Evolutionary conservation across 2,888 invertebrate species (phyloP).

Genomic region (Euplagia quadripunctaria): DNA sequence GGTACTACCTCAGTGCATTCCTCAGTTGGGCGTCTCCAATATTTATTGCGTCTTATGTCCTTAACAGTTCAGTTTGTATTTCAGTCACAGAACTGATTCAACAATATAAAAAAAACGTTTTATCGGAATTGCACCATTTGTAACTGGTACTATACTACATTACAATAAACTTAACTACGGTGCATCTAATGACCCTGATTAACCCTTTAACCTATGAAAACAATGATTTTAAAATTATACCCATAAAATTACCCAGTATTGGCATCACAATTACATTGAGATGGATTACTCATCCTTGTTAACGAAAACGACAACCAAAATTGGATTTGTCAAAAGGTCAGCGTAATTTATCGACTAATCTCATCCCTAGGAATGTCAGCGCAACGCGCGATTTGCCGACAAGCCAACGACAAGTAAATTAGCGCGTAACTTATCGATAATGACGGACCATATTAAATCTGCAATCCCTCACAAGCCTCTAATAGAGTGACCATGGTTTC

Average conservation of each 20-base stretch:
- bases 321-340: constrained; percentile 52
- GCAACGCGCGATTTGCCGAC: constrained; percentile 44
- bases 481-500: constrained; percentile 32
- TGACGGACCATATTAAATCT: constrained; percentile 72
- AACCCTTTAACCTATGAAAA: constrained; percentile 7
- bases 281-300: constrained; percentile 40
- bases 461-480: constrained; percentile 58
- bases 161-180: neutral
- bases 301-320: constrained; percentile 34
- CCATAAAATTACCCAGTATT: constrained; percentile 31
- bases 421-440: constrained; percentile 83
- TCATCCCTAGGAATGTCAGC: constrained; percentile 49
- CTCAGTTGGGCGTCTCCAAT: too few relatives aligned
- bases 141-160: neutral
- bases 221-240: constrained; percentile 16
- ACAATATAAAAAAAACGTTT: neutral
- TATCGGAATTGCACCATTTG: neutral
- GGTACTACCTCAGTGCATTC: too few relatives aligned
- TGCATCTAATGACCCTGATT: neutral
- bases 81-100: neutral
- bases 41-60: too few relatives aligned
- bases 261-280: constrained; percentile 33
- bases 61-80: neutral
- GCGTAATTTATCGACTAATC: constrained; percentile 47
- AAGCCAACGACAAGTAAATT: constrained; percentile 68